Base-by-base conservation (phyloP, 2,797 vertebrate species). In the Orientallactaga sibirica region DNA sequence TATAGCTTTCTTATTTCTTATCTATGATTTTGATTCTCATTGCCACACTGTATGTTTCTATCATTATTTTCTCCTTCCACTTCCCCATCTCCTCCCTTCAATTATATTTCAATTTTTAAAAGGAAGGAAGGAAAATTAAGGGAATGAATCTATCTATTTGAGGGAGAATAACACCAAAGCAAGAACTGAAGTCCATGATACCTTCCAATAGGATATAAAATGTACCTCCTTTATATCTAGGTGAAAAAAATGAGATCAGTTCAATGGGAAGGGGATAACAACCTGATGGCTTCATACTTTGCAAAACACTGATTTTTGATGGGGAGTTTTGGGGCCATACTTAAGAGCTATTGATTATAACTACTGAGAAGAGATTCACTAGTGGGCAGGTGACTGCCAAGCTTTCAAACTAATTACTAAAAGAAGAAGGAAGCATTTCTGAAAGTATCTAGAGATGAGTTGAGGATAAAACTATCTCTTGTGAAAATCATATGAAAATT, bases 101-200 rank as follows among this genome's bases (percentile, higher is more conserved):
- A 55, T 70, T 85, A 80, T 80, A 33, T 62, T 81, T 92, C 15
- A 67, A 78, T 85, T 86, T 73, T 94, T 84, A 27, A 92, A 86
- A 22, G 12, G 6, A 80, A 25, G 48, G n/a, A 58, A 80, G 71
- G 15, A 77, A 88, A 93, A 77, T 61, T 75, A 25, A 74, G 41
- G 90, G 37, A 16, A 70, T 37, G 15, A 67, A n/a, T 43, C 24
- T 68, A 37, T 41, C n/a, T 74, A 66, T 68, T 68, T 67, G 66
- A 55, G 24, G 75, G 20, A 71, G 7, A 86, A 64, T 27, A 83
- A 58, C 25, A 73, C 0, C 29, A 74, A 95, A 80, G 70, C 5
- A 78, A 67, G 67, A 90, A 82, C 27, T 41, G 10, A 83, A 92
- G 33, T 70, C 37, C 19, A 14, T 71, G 6, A 5, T 4, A 70